Evolutionary conservation across 2,113 vertebrate species (phyloP).

Genomic region (Apus apus): DNA sequence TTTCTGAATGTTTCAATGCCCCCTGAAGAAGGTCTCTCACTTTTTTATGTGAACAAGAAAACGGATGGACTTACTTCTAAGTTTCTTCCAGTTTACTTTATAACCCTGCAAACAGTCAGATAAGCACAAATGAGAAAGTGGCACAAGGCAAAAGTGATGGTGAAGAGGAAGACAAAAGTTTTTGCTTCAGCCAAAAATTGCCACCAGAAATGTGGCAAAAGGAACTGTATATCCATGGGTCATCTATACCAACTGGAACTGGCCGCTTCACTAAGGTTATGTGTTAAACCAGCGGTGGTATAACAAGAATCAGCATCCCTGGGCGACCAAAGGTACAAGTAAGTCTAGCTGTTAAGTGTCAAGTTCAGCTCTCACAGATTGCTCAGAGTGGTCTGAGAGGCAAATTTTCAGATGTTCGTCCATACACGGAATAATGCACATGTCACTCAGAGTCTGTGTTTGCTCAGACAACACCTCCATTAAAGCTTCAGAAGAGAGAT

Average conservation of each 20-base stretch:
- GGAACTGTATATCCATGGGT: rapidly evolving
- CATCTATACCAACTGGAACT: background rate
- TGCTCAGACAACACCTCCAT: constrained; percentile 63
- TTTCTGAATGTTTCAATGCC: background rate
- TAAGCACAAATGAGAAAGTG: background rate
- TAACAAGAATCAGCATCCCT: background rate
- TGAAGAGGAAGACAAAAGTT: background rate
- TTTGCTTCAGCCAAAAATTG: background rate
- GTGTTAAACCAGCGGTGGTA: background rate
- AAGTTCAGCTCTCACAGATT: constrained; percentile 62
- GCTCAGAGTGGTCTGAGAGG: constrained; percentile 24
- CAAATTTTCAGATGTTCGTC: constrained; percentile 32
- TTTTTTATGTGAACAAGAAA: background rate
- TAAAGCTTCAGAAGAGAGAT: constrained; percentile 65
- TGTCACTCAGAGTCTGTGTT: constrained; percentile 64
- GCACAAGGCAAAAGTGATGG: background rate
- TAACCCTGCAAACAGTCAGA: background rate
- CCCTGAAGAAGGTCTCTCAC: background rate
- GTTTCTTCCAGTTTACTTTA: background rate
- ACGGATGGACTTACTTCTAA: background rate
- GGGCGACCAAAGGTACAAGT: background rate
- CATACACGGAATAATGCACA: constrained; percentile 18
- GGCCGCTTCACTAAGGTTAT: constrained; percentile 18
- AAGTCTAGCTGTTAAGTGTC: constrained; percentile 41
- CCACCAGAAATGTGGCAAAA: background rate